phyloP scores from a whole-genome alignment of 2,113 vertebrate species.

The Emydocephalus ijimae region DNA sequence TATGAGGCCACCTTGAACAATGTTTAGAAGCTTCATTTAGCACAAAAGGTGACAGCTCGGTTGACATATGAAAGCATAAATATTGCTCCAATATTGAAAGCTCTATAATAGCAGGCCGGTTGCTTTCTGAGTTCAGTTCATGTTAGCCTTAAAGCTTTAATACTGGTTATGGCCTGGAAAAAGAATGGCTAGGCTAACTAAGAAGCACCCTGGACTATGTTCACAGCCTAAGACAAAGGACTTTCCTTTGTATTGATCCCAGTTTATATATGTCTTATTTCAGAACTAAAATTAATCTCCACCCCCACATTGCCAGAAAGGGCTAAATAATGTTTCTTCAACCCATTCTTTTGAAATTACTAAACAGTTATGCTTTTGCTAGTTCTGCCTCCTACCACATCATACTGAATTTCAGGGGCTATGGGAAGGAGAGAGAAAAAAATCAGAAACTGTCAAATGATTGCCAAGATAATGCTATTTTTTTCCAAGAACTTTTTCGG shows the following conservation, averaged over 20 bases:
- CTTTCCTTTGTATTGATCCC: background rate
- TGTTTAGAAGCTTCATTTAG: background rate
- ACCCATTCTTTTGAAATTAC: background rate
- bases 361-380: background rate
- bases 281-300: background rate
- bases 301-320: background rate
- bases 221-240: background rate
- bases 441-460: background rate
- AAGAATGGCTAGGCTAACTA: background rate
- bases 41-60: background rate
- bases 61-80: background rate
- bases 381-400: background rate
- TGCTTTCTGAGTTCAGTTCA: background rate
- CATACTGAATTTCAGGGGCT: background rate
- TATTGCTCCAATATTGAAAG: background rate
- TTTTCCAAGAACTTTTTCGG: background rate
- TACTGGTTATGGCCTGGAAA: background rate
- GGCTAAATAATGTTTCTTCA: background rate
- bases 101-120: background rate
- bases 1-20: background rate
- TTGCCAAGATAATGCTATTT: background rate
- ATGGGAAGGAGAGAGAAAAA: background rate
- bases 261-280: background rate
- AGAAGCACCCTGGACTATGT: background rate
- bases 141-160: background rate